Evolutionary conservation across 2,888 invertebrate genomes (phyloP).

Genomic region (Drosophila paranaensis): DNA sequence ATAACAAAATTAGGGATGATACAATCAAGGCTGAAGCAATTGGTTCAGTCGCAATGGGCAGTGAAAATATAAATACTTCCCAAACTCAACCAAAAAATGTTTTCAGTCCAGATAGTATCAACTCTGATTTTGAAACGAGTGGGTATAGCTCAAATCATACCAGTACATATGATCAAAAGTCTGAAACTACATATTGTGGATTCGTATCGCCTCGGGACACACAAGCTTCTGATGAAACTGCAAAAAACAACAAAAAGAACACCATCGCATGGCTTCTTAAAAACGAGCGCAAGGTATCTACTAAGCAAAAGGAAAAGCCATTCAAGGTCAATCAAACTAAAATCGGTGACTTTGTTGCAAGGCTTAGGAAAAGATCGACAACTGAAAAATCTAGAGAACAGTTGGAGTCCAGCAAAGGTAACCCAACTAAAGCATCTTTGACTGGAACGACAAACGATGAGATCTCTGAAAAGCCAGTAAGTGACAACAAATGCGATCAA

Average conservation of each 20-base stretch:
- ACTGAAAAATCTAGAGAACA: background rate
- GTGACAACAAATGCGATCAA: background rate
- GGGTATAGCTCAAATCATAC: background rate
- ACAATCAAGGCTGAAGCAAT: background rate
- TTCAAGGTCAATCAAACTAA: background rate
- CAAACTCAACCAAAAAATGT: background rate
- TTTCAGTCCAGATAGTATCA: background rate
- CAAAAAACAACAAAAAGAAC: background rate
- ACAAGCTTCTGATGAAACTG: background rate
- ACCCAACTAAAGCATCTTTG: background rate
- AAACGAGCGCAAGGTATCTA: fast-evolving
- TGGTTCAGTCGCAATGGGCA: background rate
- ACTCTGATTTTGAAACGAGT: background rate
- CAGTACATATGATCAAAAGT: background rate
- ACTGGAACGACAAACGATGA: background rate
- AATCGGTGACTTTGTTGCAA: background rate
- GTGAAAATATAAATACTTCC: background rate
- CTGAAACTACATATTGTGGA: background rate
- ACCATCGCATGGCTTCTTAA: constrained; percentile 10
- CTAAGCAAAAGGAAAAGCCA: background rate
- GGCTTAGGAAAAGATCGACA: background rate
- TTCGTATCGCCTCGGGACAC: background rate
- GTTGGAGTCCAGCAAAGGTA: background rate
- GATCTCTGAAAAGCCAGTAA: constrained; percentile 1
- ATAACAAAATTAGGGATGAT: background rate